phyloP scores from a whole-genome alignment of 1,140 invertebrate species.

The Linepithema humile region DNA sequence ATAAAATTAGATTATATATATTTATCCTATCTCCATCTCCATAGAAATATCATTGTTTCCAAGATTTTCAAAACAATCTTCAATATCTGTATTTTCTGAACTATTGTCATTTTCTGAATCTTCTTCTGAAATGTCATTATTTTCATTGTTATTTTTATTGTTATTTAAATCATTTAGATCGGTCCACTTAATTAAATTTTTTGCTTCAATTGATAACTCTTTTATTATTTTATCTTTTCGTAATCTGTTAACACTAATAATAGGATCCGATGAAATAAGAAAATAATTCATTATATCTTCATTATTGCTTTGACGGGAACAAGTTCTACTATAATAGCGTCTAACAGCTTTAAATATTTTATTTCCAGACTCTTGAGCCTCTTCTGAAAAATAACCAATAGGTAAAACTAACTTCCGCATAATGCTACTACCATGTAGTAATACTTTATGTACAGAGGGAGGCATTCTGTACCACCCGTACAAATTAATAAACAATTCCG shows the following conservation, averaged over 20 bases:
- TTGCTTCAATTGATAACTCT: conserved; percentile 10
- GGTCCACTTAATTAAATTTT: conserved; percentile 8
- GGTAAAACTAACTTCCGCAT: conserved; percentile 5
- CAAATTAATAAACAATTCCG: conserved; percentile 12
- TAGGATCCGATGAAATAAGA: not conserved
- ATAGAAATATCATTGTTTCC: not conserved
- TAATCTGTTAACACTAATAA: conserved; percentile 11
- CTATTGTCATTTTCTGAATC: conserved; percentile 4
- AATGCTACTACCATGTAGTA: conserved; percentile 13
- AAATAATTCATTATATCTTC: conserved; percentile 14
- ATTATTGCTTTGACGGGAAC: conserved; percentile 14
- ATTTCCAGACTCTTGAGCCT: conserved; percentile 24
- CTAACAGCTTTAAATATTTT: conserved; percentile 26
- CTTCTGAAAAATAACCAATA: conserved; percentile 7
- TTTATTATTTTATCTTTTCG: conserved; percentile 7
- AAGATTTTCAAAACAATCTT: conserved; percentile 38
- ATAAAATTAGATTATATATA: too few species aligned
- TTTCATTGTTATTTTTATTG: not conserved
- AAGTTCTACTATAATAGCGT: conserved; percentile 22
- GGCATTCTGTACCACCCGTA: conserved; percentile 28
- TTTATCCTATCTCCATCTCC: not conserved
- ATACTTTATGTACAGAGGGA: conserved; percentile 13
- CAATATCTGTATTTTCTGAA: conserved; percentile 28
- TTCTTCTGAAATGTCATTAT: conserved; percentile 4
- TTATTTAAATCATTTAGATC: conserved; percentile 12